Percentiles rank a stretch among this genome's conserved stretches.
phyloP scores from a whole-genome alignment of 2,888 invertebrate genomes.

The Ectemnius continuus region DNA sequence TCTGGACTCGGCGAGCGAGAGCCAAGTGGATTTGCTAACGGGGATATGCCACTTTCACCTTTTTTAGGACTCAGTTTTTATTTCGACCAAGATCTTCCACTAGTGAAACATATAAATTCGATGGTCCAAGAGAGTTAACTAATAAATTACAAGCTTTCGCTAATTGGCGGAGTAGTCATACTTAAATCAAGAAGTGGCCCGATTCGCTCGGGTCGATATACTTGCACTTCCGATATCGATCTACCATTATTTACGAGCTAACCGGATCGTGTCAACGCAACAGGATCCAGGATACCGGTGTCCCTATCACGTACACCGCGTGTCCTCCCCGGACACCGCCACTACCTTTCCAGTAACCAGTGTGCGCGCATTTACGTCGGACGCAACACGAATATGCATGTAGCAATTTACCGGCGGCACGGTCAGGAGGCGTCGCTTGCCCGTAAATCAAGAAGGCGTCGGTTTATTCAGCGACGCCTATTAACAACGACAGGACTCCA shows the following conservation, averaged over 20 bases:
- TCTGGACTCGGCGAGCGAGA: neutral
- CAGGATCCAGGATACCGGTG: slow-evolving; percentile 53
- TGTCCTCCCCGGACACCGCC: slow-evolving; percentile 33
- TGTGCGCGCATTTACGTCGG: slow-evolving; percentile 45
- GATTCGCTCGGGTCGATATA: neutral
- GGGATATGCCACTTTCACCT: neutral
- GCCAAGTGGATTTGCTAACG: slow-evolving; percentile 26
- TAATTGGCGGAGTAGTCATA: slow-evolving; percentile 30
- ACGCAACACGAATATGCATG: slow-evolving; percentile 46
- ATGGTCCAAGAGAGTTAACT: neutral
- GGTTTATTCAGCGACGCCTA: slow-evolving; percentile 62
- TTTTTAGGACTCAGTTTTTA: neutral
- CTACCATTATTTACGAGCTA: slow-evolving; percentile 48
- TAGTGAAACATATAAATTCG: neutral
- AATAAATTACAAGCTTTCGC: neutral
- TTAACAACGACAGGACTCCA: slow-evolving; percentile 25
- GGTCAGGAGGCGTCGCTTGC: slow-evolving; percentile 54
- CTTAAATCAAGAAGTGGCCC: slow-evolving; percentile 30
- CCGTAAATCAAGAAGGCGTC: slow-evolving; percentile 66
- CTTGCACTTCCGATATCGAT: slow-evolving; percentile 44
- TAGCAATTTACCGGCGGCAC: slow-evolving; percentile 57
- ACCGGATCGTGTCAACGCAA: slow-evolving; percentile 52
- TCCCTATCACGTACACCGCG: slow-evolving; percentile 42
- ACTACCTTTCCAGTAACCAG: slow-evolving; percentile 29
- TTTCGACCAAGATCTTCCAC: neutral